Percentiles rank a stretch among this genome's conserved stretches.
Evolutionary conservation across 2,113 vertebrate genomes (phyloP).

Genomic region (Tragelaphus strepsiceros): DNA sequence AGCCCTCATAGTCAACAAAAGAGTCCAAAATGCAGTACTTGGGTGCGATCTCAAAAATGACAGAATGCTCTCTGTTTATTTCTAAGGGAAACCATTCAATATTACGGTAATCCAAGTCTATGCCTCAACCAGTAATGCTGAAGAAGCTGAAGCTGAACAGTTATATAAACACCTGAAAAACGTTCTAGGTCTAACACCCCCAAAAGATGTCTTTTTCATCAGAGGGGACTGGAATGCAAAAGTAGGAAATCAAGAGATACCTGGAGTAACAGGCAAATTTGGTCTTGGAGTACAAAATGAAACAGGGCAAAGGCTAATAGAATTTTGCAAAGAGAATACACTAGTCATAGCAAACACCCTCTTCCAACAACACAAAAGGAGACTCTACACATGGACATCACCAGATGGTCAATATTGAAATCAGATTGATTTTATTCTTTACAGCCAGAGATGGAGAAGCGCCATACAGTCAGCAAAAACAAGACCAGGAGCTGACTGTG

Average conservation of each 20-base stretch:
- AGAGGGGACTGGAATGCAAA: not conserved
- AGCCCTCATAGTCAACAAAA: not conserved
- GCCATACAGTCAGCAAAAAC: not conserved
- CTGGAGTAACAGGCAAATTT: not conserved
- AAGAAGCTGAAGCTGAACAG: not conserved
- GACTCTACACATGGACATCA: not conserved
- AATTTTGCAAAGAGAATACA: not conserved
- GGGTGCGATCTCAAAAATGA: not conserved
- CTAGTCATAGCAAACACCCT: not conserved
- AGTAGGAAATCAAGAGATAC: not conserved
- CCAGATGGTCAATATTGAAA: not conserved
- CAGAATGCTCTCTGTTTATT: not conserved
- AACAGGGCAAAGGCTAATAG: not conserved
- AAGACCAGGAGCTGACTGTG: not conserved
- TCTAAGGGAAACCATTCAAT: not conserved
- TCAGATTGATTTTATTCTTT: not conserved
- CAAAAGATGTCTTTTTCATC: not conserved
- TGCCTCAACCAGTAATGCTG: not conserved
- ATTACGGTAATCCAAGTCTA: not conserved
- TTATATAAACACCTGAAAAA: not conserved
- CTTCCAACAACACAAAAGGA: not conserved
- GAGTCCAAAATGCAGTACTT: not conserved
- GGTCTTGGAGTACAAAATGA: not conserved
- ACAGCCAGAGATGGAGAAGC: not conserved
- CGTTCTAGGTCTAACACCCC: not conserved